Conservation (phyloP, 2,797 vertebrate genomes). For the Urosaurus nigricauda region DNA sequence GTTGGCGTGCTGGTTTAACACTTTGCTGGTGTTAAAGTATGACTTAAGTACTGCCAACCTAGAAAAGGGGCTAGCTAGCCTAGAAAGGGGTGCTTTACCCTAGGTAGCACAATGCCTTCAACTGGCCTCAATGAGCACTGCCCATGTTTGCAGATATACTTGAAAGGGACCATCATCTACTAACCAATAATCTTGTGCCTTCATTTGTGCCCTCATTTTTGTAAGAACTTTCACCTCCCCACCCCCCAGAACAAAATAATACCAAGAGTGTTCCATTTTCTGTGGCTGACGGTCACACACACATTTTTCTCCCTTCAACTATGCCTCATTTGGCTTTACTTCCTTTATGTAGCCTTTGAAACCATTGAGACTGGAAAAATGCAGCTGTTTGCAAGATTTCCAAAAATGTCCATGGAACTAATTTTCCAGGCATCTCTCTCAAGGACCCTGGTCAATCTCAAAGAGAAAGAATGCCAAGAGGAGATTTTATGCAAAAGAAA, state of each 20-base stretch:
- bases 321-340: slow-evolving; percentile 81
- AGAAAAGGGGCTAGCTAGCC: too few species aligned
- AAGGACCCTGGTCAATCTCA: slow-evolving; percentile 74
- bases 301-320: slow-evolving; percentile 84
- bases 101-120: neutral
- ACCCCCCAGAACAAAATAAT: slow-evolving; percentile 62
- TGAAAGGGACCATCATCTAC: too few species aligned
- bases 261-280: slow-evolving; percentile 65
- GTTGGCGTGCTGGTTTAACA: neutral
- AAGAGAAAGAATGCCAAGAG: slow-evolving; percentile 66
- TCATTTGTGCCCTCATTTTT: neutral
- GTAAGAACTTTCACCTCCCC: slow-evolving; percentile 28
- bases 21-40: neutral
- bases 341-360: slow-evolving; percentile 81
- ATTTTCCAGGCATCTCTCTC: slow-evolving; percentile 83
- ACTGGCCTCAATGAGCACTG: too few species aligned
- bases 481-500: slow-evolving; percentile 63
- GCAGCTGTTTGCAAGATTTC: slow-evolving; percentile 90
- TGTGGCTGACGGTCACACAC: slow-evolving; percentile 78
- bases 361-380: slow-evolving; percentile 89
- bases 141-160: too few species aligned
- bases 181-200: neutral
- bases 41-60: neutral
- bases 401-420: slow-evolving; percentile 83
- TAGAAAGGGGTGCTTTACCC: neutral